Evolutionary conservation across 2,797 vertebrate genomes (phyloP), one percentile per base, ranked within the genome.

Genomic region (Sebastes hopkinsi): DNA sequence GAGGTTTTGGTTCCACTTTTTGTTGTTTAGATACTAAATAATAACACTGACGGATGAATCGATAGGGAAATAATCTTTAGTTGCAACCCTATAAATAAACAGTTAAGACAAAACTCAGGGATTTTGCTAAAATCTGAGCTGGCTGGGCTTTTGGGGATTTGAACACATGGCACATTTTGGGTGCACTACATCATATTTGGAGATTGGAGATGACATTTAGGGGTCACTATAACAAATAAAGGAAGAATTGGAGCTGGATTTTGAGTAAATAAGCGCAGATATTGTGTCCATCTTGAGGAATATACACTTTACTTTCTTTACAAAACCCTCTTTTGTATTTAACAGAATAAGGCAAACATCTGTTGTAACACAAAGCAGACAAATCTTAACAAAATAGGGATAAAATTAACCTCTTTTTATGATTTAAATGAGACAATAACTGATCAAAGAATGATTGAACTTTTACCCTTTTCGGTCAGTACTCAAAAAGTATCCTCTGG

Each of bases 1-100:
- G 5, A 42, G 25, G 34, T 83, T 79, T 77, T 65, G 64, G 61
- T 83, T 90, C 86, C 75, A 38, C 56, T 25, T 81, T 70, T 58
- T 20, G 22, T 14, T 8, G 58, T 13, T 8, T 38, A 5, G 30
- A 59, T 32, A 6, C n/a, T 18, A 0, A 36, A 69, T 14, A 30
- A 59, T 25, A 59, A 50, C 18, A 12, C 2, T n/a, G 2, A 3
- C 14, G 2, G 32, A 16, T 46, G 14, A 5, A 23, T 72, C 0
- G 2, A 34, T 6, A 2, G 14, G 14, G 6, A 30, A 50, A 9
- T 2, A 16, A 54, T 13, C 11, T 4, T 65, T 6, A 16, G n/a
- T 32, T 29, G 22, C 6, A 16, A 36, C 22, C 3, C 16, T 27
- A 4, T 27, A 54, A 62, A 34, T 52, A 14, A 55, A 54, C 10